Base-by-base conservation (phyloP, 2,113 vertebrate species). In the Microtus ochrogaster region DNA sequence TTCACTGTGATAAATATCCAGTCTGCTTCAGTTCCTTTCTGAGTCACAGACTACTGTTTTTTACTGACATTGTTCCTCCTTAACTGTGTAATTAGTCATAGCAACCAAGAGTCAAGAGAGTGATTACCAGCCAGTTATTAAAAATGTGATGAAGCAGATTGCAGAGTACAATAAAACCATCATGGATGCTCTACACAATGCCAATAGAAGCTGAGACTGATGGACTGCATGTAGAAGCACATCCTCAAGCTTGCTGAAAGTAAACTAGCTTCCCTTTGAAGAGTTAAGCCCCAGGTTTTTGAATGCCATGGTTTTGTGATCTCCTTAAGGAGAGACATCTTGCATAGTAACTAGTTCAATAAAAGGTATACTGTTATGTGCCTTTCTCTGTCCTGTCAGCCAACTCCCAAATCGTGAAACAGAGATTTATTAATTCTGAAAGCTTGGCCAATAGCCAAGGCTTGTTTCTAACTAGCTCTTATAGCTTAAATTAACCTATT, bases 21-120 rank as follows among this genome's bases (percentile, higher is more conserved):
- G 14, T 92, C 39, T 92, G 16, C 65, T 96, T 74, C 83, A 2
- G 16, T 96, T 98, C 61, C 81, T 77, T 95, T 97, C 77, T 92
- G 84, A 95, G 77, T 58, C 84, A 82, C 95, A 94, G 74, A 92
- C 85, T 96, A 81, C 36, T 97, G 95, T 97, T 98, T 98, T 70
- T 70, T 95, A 96, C 78, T 98, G 58, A 78, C 49, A 85, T 7
- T 95, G 92, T 96, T 97, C 2, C 97, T 94, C 99, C 98, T 99
- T 98, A 98, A 99, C 98, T 97, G 73, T 92, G 36, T 96, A 91
- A 98, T 98, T 98, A 99, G 99, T 99, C 98, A 99, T 99, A 93
- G 99, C 99, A 93, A 99, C 99, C 10, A 99, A 99, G 98, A 99
- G 98, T 94, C 99, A 99, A 96, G 99, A 99, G 96, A 99, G 99